phyloP scores from a whole-genome alignment of 2,888 invertebrate species.

The Morinoia aosen region DNA sequence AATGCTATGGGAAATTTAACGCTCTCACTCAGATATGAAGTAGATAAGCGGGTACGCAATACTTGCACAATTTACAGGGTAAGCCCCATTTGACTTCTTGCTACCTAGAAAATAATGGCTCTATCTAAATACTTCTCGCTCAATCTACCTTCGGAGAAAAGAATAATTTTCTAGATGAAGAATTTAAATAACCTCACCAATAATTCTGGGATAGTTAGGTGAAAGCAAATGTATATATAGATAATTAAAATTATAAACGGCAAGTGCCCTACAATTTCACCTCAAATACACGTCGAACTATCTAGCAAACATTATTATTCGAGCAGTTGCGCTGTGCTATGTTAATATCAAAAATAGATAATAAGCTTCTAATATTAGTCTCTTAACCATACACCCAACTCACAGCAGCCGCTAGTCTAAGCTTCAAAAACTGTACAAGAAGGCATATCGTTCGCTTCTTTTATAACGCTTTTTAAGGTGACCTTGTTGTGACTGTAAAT shows the following conservation, averaged over 20 bases:
- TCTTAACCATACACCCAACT: conserved; percentile 36
- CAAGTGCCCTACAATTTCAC: background rate
- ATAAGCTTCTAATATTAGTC: conserved; percentile 45
- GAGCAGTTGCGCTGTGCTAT: conserved; percentile 2
- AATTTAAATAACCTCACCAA: background rate
- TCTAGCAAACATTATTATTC: background rate
- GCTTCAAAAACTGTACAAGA: conserved; percentile 42
- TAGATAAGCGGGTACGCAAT: too few species aligned
- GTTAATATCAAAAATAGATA: conserved; percentile 50
- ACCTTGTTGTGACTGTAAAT: background rate
- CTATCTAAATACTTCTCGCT: background rate
- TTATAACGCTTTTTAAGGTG: background rate
- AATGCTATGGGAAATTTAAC: too few species aligned
- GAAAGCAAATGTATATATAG: background rate
- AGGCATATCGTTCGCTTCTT: background rate
- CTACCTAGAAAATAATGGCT: background rate
- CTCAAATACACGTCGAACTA: background rate
- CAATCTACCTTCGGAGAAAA: background rate
- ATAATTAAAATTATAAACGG: background rate
- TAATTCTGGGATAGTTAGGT: background rate
- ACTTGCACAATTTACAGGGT: background rate
- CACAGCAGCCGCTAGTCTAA: conserved; percentile 39
- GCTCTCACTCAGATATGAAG: too few species aligned
- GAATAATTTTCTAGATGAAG: background rate
- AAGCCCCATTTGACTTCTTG: background rate